Conservation (phyloP, 2,113 vertebrate species). For the Cyanoderma ruficeps region DNA sequence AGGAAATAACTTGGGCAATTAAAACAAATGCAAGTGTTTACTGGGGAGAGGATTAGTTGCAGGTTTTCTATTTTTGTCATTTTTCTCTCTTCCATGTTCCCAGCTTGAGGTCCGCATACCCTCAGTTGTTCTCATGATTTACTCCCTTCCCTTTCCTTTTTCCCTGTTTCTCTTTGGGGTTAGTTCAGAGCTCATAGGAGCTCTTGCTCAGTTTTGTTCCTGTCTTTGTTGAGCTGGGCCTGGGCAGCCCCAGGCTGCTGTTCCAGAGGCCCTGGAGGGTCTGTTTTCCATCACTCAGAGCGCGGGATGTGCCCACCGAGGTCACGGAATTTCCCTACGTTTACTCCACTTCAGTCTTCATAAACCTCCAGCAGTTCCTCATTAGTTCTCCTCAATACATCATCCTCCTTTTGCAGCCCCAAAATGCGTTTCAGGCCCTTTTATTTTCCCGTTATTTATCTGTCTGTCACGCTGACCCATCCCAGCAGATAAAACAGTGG, state of each 20-base stretch:
- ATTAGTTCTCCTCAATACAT: slow-evolving; percentile 18
- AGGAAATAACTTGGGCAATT: background rate
- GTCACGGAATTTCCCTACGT: background rate
- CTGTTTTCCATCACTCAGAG: slow-evolving; percentile 19
- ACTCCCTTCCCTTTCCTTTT: background rate
- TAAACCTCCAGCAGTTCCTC: slow-evolving; percentile 42
- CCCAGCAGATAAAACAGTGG: background rate
- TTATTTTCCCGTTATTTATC: slow-evolving; percentile 19
- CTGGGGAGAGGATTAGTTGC: background rate
- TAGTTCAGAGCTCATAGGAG: background rate
- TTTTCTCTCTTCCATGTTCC: background rate
- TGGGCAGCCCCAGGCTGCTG: background rate
- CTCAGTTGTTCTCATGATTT: background rate
- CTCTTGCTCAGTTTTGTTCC: background rate
- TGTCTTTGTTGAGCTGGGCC: background rate
- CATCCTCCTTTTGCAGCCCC: background rate
- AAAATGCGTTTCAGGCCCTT: slow-evolving; percentile 10
- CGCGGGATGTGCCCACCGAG: background rate
- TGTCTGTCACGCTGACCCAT: background rate
- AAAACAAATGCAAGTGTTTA: background rate
- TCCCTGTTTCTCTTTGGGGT: background rate
- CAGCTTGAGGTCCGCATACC: background rate
- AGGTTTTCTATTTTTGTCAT: background rate
- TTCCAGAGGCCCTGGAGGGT: background rate
- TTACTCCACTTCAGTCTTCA: slow-evolving; percentile 12